These are phyloP conservation scores for Eudemis profundana DNA, from an alignment of 2,888 invertebrate species.

Conservation along the genomic window DNA sequence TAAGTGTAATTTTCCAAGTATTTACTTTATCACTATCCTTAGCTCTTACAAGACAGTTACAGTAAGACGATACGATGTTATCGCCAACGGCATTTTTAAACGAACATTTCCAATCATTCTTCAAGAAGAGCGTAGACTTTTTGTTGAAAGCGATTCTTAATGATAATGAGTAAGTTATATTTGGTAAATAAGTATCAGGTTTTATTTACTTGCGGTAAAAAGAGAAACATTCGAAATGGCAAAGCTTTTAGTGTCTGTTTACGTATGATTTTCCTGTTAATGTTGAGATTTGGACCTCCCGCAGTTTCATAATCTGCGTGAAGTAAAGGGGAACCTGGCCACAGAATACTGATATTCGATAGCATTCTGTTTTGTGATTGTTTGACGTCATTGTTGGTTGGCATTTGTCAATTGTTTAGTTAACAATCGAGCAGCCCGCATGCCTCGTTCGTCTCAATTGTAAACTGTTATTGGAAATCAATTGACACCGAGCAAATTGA, in stretches of 20 bases:
- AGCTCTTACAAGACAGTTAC: slow-evolving; percentile 41
- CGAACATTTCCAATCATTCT: slow-evolving; percentile 7
- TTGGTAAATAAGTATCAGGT: slow-evolving; percentile 35
- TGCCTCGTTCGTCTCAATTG: slow-evolving; percentile 77
- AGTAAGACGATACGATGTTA: slow-evolving; percentile 34
- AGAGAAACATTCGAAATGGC: slow-evolving; percentile 40
- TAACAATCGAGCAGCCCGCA: slow-evolving; percentile 81
- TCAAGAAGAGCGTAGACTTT: slow-evolving; percentile 18
- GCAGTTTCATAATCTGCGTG: slow-evolving; percentile 46
- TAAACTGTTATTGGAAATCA: slow-evolving; percentile 83
- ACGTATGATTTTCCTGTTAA: slow-evolving; percentile 56
- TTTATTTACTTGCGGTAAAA: slow-evolving; percentile 37
- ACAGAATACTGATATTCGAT: slow-evolving; percentile 38
- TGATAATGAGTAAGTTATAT: slow-evolving; percentile 35
- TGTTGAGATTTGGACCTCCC: slow-evolving; percentile 60
- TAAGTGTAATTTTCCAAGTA: slow-evolving; percentile 73
- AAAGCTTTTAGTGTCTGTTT: slow-evolving; percentile 51
- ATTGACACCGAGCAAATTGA: slow-evolving; percentile 75
- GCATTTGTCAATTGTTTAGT: slow-evolving; percentile 71
- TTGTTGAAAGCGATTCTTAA: slow-evolving; percentile 31
- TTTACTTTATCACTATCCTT: slow-evolving; percentile 54
- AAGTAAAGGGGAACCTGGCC: slow-evolving; percentile 45
- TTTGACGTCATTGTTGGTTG: slow-evolving; percentile 68
- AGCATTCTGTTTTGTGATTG: slow-evolving; percentile 61
- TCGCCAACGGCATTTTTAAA: slow-evolving; percentile 18